Conservation (phyloP, 2,888 invertebrate genomes). For the Syrista parreyssii region DNA sequence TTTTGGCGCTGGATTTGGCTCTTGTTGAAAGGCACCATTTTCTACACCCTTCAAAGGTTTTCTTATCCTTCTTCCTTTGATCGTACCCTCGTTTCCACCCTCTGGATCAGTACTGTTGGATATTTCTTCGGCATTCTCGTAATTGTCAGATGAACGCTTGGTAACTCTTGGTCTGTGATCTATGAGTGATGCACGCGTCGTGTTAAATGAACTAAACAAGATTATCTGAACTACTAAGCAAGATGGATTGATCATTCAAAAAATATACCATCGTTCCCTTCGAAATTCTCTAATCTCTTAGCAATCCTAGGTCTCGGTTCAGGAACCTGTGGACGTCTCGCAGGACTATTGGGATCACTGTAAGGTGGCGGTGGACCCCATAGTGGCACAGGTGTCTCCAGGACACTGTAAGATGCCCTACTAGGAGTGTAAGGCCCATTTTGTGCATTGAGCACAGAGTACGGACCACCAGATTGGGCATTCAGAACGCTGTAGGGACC, state of each 20-base stretch:
- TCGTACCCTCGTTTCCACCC: conserved; percentile 51
- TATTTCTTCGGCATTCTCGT: conserved; percentile 61
- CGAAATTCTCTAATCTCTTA: conserved; percentile 67
- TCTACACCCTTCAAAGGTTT: conserved; percentile 76
- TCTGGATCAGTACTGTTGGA: conserved; percentile 56
- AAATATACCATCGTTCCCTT: conserved; percentile 49
- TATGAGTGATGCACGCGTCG: neutral
- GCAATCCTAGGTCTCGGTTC: conserved; percentile 65
- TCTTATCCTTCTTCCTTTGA: conserved; percentile 66
- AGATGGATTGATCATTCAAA: neutral
- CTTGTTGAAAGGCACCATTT: conserved; percentile 81
- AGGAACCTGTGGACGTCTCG: conserved; percentile 67
- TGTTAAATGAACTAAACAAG: neutral
- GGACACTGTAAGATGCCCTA: conserved; percentile 58
- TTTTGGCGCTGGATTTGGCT: conserved; percentile 70
- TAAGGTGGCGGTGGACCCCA: conserved; percentile 94
- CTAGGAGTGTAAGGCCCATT: conserved; percentile 53
- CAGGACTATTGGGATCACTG: conserved; percentile 81
- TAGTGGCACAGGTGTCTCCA: conserved; percentile 64
- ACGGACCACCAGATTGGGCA: conserved; percentile 52
- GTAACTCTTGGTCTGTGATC: conserved; percentile 25
- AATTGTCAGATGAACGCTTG: conserved; percentile 54
- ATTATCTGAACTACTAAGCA: neutral
- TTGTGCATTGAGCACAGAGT: conserved; percentile 51
- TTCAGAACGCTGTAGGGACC: conserved; percentile 72